Percentiles rank a stretch among this genome's conserved stretches.
Evolutionary conservation across 2,113 vertebrate species (phyloP).

Genomic region (Aptenodytes forsteri): DNA sequence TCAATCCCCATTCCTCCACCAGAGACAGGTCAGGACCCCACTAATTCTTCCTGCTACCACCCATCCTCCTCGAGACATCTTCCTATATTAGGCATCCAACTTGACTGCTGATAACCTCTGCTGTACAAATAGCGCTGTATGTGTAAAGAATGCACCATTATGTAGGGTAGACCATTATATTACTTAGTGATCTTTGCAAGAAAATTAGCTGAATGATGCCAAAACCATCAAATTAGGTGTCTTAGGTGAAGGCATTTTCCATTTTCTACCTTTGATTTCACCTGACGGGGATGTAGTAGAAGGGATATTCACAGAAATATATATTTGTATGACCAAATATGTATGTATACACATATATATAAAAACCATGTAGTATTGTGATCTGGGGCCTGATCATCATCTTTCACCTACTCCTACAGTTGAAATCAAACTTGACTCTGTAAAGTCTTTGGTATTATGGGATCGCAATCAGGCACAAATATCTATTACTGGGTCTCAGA

Average conservation of each 20-base stretch:
- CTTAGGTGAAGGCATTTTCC: background rate
- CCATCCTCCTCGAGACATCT: background rate
- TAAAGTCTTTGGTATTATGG: background rate
- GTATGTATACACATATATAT: background rate
- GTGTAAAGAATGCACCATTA: background rate
- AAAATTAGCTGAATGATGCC: background rate
- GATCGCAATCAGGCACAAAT: background rate
- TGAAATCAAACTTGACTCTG: background rate
- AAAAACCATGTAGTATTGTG: background rate
- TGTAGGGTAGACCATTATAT: background rate
- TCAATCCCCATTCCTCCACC: background rate
- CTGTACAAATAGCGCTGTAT: background rate
- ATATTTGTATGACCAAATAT: background rate
- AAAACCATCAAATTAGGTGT: background rate
- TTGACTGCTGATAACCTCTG: background rate
- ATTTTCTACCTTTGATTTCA: background rate
- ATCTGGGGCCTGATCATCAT: background rate
- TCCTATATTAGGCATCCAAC: rapidly evolving
- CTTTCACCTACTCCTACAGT: background rate
- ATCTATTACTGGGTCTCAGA: background rate
- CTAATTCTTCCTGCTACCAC: background rate
- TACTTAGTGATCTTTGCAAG: background rate
- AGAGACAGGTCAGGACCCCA: background rate
- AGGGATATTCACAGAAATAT: background rate
- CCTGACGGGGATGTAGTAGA: background rate